These are phyloP conservation scores for Ceyx margarethae DNA, from an alignment of 2,113 vertebrate genomes.

Conservation along the genomic window DNA sequence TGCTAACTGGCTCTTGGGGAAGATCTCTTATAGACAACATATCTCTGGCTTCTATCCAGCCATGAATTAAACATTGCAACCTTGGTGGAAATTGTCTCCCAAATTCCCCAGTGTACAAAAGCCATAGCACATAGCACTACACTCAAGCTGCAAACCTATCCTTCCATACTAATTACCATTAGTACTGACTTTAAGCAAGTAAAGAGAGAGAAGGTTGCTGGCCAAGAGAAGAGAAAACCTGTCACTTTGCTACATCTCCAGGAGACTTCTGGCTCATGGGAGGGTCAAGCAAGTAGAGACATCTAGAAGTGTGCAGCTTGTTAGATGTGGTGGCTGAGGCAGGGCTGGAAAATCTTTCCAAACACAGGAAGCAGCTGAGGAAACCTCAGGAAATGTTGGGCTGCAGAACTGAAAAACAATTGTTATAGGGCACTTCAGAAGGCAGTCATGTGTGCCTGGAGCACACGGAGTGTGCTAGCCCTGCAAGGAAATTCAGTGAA, in stretches of 20 bases:
- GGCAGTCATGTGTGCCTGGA: background rate
- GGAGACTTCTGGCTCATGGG: background rate
- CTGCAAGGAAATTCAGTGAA: background rate
- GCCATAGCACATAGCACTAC: background rate
- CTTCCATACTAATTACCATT: no score
- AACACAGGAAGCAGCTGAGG: background rate
- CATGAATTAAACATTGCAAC: background rate
- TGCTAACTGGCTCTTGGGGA: background rate
- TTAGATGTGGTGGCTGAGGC: background rate
- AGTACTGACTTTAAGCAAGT: background rate
- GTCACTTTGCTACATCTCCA: background rate
- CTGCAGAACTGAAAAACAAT: background rate
- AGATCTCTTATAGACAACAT: background rate
- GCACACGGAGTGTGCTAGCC: no score
- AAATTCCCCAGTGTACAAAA: background rate
- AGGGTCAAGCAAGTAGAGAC: background rate
- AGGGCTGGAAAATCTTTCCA: background rate
- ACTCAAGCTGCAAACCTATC: background rate
- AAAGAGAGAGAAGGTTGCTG: background rate
- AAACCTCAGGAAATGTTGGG: background rate
- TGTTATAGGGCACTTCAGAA: background rate
- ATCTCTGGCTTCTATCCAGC: background rate
- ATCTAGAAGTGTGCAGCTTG: background rate
- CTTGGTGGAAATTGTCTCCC: background rate
- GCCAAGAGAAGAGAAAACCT: background rate